Evolutionary conservation across 2,888 invertebrate species (phyloP), one percentile per base, ranked within the genome.

Genomic region (Andricus curvator): DNA sequence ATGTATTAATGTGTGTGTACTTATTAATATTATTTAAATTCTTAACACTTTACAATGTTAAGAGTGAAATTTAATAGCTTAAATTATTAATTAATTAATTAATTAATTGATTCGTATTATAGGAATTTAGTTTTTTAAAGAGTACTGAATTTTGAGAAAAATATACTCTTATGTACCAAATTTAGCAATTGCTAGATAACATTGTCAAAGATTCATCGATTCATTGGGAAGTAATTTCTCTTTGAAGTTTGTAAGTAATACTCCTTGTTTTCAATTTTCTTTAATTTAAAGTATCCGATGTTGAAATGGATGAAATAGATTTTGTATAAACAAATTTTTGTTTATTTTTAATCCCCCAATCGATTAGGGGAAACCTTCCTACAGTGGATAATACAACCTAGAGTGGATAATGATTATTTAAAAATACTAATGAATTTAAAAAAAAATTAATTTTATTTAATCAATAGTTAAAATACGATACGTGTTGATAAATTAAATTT

Each of bases 201-300:
- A 25, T 64, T 64, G 22, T 15, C 25, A 64, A 64, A 64, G 17
- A 64, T 64, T 29, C 22, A 29, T 29, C 64, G 29, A 64, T 64
- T 25, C 17, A 64, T 64, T 29, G 33, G 60, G 15, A 74, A 60
- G 56, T n/a, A 56, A 74, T 56, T 33, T 56, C 37, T 74, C 33
- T 51, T 51, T 29, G 11, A 70, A 29, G 11, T 70, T 70, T 74
- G 74, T 56, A 60, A 56, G 56, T 56, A 74, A 74, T 74, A 74
- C 56, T 56, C 74, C 37, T 37, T 74, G 74, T 60, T 64, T 64
- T 64, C 56, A 51, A 4, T 15, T 44, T 15, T 44, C 44, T 15
- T 51, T 70, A n/a, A 74, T 56, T 74, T 56, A 56, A 51, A 51
- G 4, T 51, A 4, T 37, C 51, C 20, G n/a, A 74, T 37, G 56